A percentile compares a stretch with the other conserved stretches of the same genome.
Evolutionary conservation across 2,113 vertebrate species (phyloP).

Genomic region (Vireo altiloquus): DNA sequence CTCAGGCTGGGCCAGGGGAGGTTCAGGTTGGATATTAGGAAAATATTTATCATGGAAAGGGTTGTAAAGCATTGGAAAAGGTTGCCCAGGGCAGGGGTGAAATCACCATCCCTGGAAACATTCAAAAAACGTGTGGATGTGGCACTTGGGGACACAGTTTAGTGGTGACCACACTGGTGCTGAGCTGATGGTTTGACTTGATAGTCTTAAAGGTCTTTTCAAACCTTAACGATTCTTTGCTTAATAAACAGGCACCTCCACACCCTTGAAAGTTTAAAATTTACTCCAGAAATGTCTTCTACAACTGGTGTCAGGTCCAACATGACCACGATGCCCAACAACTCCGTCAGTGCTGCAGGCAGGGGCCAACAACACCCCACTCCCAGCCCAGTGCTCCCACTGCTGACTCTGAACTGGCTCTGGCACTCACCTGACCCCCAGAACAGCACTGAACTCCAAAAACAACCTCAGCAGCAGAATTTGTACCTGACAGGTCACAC

Average conservation of each 20-base stretch:
- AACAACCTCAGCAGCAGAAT: neutral
- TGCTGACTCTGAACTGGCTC: neutral
- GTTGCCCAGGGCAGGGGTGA: neutral
- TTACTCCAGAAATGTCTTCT: neutral
- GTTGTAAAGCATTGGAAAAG: neutral
- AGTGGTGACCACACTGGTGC: neutral
- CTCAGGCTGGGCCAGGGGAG: neutral
- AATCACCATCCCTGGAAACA: neutral
- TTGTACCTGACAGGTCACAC: neutral
- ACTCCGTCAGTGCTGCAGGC: neutral
- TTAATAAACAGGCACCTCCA: neutral
- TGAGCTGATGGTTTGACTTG: neutral
- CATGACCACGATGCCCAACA: neutral
- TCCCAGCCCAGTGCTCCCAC: neutral
- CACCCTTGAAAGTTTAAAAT: neutral
- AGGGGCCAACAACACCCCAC: neutral
- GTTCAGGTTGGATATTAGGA: fast-evolving
- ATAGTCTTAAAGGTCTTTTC: neutral
- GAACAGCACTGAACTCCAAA: neutral
- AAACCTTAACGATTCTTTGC: neutral
- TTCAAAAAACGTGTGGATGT: fast-evolving
- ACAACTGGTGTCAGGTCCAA: neutral
- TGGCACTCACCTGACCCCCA: neutral
- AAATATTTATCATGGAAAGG: neutral
- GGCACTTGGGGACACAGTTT: neutral